Base-by-base conservation (phyloP, 2,113 vertebrate species). In the Eclectus roratus region DNA sequence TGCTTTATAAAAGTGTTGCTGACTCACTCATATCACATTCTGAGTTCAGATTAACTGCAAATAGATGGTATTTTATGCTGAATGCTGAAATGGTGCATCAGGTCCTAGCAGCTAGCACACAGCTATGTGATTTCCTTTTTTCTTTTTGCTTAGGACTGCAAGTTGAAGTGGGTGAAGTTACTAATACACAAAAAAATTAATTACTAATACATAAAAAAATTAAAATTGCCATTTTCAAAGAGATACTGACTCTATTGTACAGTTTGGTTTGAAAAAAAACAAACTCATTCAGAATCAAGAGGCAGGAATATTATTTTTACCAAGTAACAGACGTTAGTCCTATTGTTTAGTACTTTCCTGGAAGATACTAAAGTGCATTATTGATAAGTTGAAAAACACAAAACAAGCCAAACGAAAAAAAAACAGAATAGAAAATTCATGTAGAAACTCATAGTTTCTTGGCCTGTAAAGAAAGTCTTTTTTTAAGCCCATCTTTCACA, bases 401-500 rank as follows among this genome's bases (percentile, higher is more conserved):
- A 58, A 58, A 58, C 13, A 23, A n/a, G 19, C 17, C 16, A 53
- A 56, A 33, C 31, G 33, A 56, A 21, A 25, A 16, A 50, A 5
- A 21, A 44, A 1, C 4, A 29, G 17, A 85, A 85, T 6, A 69
- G 23, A 61, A 93, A 72, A 68, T 39, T 69, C 23, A 23, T 10
- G 7, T 20, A 39, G 31, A 77, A 90, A 76, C 13, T 55, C 5
- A 47, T 41, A 31, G 4, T 29, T 86, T 66, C 17, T 61, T 66
- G 7, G 5, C 21, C 28, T 63, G 6, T 44, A 72, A 89, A 78
- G 9, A 19, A 56, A 58, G 24, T 20, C 2, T 5, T 65, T 80
- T 72, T 47, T 16, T 55, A 73, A 27, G 15, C 5, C 55, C 5
- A 43, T 27, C 3, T 70, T 80, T 53, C 0, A 0, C 2, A 4